phyloP scores from a whole-genome alignment of 1,140 invertebrate species.

The Trachymyrmex septentrionalis region DNA sequence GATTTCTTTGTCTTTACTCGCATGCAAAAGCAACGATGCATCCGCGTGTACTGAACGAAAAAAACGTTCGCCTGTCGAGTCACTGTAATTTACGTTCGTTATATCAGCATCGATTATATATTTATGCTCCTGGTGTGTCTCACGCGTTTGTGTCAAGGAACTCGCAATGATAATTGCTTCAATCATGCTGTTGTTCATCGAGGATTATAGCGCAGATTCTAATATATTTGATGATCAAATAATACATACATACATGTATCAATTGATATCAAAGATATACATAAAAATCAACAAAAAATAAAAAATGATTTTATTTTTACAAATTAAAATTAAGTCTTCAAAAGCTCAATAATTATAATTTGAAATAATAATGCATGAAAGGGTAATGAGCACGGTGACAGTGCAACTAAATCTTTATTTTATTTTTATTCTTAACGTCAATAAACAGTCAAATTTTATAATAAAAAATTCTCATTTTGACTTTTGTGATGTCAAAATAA shows the following conservation, averaged over 20 bases:
- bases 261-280: neutral
- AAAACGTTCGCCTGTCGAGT: constrained; percentile 18
- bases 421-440: no score
- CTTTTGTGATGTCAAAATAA: no score
- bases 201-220: neutral
- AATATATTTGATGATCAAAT: neutral
- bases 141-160: constrained; percentile 69
- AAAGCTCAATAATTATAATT: no score
- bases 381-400: no score
- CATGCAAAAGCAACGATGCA: constrained; percentile 8
- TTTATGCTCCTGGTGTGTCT: constrained; percentile 58
- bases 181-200: constrained; percentile 19
- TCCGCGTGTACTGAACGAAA: constrained; percentile 30
- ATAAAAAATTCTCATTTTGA: no score
- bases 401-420: no score
- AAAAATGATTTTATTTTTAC: no score
- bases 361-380: no score
- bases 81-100: constrained; percentile 67
- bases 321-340: no score
- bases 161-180: constrained; percentile 57
- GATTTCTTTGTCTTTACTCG: constrained; percentile 34
- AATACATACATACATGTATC: neutral
- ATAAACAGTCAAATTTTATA: no score
- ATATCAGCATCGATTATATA: constrained; percentile 73
- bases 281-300: no score